phyloP scores from a whole-genome alignment of 2,797 vertebrate genomes.

The Odontamblyopus rebecca region DNA sequence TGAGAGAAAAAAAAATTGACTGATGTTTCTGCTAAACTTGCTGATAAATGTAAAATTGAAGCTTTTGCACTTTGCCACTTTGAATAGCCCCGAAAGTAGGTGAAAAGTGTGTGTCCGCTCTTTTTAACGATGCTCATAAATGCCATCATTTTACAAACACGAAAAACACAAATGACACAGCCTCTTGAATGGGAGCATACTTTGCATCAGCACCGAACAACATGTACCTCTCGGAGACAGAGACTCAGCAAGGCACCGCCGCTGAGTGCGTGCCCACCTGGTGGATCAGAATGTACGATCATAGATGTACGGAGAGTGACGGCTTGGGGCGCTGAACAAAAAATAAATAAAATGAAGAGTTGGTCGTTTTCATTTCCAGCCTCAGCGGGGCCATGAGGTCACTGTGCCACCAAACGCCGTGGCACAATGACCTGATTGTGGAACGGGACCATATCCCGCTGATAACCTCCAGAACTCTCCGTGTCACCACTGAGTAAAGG shows the following conservation, averaged over 20 bases:
- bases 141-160: background rate
- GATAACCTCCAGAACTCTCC: background rate
- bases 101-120: background rate
- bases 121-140: background rate
- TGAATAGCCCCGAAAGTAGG: background rate
- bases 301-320: no score
- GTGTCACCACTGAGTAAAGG: background rate
- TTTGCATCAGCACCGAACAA: slow-evolving; percentile 24
- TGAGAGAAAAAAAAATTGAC: background rate
- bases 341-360: background rate
- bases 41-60: no score
- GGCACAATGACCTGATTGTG: slow-evolving; percentile 25
- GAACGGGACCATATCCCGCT: background rate
- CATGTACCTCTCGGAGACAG: slow-evolving; percentile 22
- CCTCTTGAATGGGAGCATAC: background rate
- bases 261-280: background rate
- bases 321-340: background rate
- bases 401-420: slow-evolving; percentile 14
- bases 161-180: background rate
- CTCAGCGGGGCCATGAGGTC: slow-evolving; percentile 10
- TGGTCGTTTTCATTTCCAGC: background rate
- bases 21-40: background rate
- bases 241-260: slow-evolving; percentile 20
- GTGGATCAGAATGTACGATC: slow-evolving; percentile 27
- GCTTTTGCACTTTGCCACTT: background rate